phyloP scores from a whole-genome alignment of 2,888 invertebrate species.

The Acanthosepion esculentum region DNA sequence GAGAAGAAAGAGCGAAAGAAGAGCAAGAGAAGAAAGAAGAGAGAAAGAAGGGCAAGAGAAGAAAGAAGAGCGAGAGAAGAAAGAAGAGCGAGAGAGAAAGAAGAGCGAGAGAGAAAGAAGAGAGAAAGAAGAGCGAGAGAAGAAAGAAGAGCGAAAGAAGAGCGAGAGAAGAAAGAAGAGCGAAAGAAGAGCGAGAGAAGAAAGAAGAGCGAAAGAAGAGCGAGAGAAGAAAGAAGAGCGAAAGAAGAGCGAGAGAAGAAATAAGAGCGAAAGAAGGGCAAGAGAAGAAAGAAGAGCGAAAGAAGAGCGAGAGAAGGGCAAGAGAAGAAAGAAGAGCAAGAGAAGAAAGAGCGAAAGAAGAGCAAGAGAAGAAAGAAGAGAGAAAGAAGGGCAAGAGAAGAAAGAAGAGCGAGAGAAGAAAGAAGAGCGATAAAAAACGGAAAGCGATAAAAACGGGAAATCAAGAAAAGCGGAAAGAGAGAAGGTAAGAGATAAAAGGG shows the following conservation, averaged over 20 bases:
- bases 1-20: background rate
- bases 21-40: background rate
- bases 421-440: background rate
- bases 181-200: no score
- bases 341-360: background rate
- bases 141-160: background rate
- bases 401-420: background rate
- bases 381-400: no score
- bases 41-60: background rate
- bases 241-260: background rate
- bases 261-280: background rate
- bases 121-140: no score
- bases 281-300: background rate
- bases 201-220: background rate
- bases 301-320: background rate
- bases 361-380: background rate
- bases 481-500: background rate
- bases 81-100: background rate
- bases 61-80: background rate
- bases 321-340: no score
- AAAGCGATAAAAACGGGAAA: background rate
- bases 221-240: no score
- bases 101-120: background rate
- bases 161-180: background rate
- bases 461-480: background rate